Conservation (phyloP, 1,140 invertebrate genomes). For the Eumeta japonica region DNA sequence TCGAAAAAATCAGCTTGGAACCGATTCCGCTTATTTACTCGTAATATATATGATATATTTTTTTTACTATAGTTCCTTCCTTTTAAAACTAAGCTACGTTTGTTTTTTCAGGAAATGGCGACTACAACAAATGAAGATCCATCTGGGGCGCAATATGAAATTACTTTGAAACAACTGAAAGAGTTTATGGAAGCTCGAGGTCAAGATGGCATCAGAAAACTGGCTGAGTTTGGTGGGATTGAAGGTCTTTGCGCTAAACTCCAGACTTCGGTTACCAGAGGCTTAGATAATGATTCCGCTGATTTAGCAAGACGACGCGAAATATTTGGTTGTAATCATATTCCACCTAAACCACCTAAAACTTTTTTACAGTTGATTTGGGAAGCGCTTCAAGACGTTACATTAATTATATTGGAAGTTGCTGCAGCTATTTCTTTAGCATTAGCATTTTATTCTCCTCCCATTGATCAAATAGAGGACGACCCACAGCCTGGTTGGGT, state of each 20-base stretch:
- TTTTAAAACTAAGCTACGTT: too few species aligned
- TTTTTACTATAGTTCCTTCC: too few species aligned
- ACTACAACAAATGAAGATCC: conserved; percentile 71
- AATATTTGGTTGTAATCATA: conserved; percentile 66
- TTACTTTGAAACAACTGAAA: conserved; percentile 76
- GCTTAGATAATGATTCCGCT: conserved; percentile 37
- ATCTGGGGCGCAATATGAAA: conserved; percentile 77
- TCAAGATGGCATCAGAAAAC: conserved; percentile 70
- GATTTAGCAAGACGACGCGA: conserved; percentile 59
- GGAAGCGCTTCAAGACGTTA: conserved; percentile 72
- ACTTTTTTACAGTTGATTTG: conserved; percentile 66
- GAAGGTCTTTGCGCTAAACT: conserved; percentile 83
- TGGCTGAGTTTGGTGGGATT: conserved; percentile 73
- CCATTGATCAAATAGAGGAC: conserved; percentile 21
- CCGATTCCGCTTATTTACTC: too few species aligned
- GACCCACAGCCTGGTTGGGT: conserved; percentile 55
- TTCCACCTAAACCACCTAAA: conserved; percentile 57
- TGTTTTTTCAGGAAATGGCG: conserved; percentile 44
- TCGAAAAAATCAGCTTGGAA: too few species aligned
- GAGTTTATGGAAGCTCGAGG: conserved; percentile 85
- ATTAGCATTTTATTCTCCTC: conserved; percentile 34
- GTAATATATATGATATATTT: too few species aligned
- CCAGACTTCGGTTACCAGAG: conserved; percentile 83
- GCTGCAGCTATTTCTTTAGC: conserved; percentile 58
- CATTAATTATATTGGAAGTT: conserved; percentile 64